Conservation (phyloP, 2,888 invertebrate genomes). For the Agyllia agylla region DNA sequence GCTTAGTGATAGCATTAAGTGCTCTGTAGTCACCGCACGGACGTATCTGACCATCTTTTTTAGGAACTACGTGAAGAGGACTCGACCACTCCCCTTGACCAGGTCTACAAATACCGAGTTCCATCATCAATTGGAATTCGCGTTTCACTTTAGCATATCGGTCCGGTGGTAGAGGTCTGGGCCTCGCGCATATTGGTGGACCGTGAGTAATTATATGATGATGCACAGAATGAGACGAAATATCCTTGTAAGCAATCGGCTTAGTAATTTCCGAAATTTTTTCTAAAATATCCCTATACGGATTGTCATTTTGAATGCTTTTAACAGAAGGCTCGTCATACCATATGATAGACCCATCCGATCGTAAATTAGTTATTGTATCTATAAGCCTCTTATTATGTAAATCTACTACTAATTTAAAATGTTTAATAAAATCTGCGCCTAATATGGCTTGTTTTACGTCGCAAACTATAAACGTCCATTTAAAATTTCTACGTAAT, state of each 20-base stretch:
- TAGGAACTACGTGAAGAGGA: too few relatives aligned
- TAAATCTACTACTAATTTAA: background rate
- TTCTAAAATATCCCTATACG: conserved; percentile 59
- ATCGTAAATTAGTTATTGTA: background rate
- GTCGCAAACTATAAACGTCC: background rate
- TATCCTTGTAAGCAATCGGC: background rate
- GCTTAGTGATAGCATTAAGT: too few relatives aligned
- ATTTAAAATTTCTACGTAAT: background rate
- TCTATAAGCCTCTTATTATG: background rate
- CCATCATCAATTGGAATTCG: too few relatives aligned
- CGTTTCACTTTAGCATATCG: too few relatives aligned
- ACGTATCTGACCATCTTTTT: too few relatives aligned
- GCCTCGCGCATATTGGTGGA: too few relatives aligned
- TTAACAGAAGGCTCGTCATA: conserved; percentile 1
- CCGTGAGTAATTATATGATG: too few relatives aligned
- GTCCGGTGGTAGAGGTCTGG: too few relatives aligned
- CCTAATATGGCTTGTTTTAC: background rate
- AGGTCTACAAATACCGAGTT: too few relatives aligned
- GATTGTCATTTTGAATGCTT: conserved; percentile 61
- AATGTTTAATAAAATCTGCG: background rate
- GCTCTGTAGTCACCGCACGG: too few relatives aligned
- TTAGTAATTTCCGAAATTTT: conserved; percentile 28
- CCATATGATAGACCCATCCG: conserved; percentile 37
- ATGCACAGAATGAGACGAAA: background rate
- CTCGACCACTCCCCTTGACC: too few relatives aligned